Conservation (phyloP, 2,797 vertebrate genomes). For the Alosa sapidissima region DNA sequence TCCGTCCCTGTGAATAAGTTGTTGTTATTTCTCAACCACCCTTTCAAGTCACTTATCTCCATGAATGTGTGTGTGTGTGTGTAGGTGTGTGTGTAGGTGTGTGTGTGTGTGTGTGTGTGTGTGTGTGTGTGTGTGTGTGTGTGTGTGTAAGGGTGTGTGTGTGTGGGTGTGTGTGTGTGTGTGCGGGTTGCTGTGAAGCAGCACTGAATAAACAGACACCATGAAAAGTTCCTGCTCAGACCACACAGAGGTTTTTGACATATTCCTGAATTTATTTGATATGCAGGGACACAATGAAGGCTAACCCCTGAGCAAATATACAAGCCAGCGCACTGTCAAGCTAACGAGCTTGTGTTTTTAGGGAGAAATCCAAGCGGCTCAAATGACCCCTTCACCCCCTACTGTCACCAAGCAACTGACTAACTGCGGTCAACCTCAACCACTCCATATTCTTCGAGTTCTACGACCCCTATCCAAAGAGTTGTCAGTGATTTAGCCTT, state of each 20-base stretch:
- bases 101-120: conserved; percentile 14
- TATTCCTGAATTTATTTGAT: conserved; percentile 13
- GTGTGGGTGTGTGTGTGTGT: conserved; percentile 23
- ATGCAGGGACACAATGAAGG: conserved; percentile 10
- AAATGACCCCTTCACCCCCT: neutral
- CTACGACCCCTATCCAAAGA: neutral
- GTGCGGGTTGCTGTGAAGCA: neutral
- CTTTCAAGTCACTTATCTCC: conserved; percentile 18
- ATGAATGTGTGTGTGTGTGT: conserved; percentile 19
- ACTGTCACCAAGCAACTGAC: neutral
- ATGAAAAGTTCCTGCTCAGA: neutral
- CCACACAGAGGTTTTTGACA: conserved; percentile 18
- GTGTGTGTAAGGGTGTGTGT: conserved; percentile 22
- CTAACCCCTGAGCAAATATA: conserved; percentile 8
- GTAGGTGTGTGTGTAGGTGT: conserved; percentile 30
- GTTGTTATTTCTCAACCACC: conserved; percentile 19
- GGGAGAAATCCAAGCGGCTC: neutral
- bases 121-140: conserved; percentile 21
- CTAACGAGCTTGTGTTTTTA: conserved; percentile 18
- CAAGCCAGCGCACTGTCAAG: neutral
- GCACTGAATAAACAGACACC: neutral
- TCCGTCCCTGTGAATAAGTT: neutral
- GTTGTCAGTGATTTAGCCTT: neutral
- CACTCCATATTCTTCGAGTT: neutral
- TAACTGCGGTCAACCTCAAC: neutral